phyloP scores from a whole-genome alignment of 2,888 invertebrate species.

The Dorcus parallelipipedus region DNA sequence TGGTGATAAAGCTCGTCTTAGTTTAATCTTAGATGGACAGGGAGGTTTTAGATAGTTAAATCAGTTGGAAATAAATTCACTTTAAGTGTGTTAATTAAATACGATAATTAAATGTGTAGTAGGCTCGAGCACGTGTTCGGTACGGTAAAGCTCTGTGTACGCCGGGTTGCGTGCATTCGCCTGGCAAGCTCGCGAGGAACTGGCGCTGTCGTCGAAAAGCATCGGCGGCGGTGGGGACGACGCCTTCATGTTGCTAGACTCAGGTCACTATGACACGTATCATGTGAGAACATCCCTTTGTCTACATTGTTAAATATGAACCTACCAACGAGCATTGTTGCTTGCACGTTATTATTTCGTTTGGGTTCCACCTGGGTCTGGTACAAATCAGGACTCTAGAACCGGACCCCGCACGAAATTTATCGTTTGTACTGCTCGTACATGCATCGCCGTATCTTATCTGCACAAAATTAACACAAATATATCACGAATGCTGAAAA shows the following conservation, averaged over 20 bases:
- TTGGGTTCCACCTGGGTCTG: not conserved
- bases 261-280: conserved; percentile 41
- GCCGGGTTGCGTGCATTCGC: conserved; percentile 33
- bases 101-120: not conserved
- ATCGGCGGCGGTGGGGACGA: conserved; percentile 37
- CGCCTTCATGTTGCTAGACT: conserved; percentile 38
- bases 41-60: no score
- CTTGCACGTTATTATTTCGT: conserved; percentile 4
- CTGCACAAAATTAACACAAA: no score
- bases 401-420: no score
- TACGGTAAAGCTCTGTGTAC: conserved; percentile 16
- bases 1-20: no score
- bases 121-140: conserved; percentile 25
- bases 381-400: no score
- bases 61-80: no score
- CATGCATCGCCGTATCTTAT: no score
- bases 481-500: no score
- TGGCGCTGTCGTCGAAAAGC: conserved; percentile 41
- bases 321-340: conserved; percentile 9
- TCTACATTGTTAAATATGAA: conserved; percentile 22
- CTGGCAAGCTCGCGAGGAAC: conserved; percentile 41
- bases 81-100: conserved; percentile 1
- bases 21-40: no score
- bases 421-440: no score
- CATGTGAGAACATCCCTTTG: conserved; percentile 29